Evolutionary conservation across 1,140 invertebrate genomes (phyloP).

Genomic region (Lineus longissimus): DNA sequence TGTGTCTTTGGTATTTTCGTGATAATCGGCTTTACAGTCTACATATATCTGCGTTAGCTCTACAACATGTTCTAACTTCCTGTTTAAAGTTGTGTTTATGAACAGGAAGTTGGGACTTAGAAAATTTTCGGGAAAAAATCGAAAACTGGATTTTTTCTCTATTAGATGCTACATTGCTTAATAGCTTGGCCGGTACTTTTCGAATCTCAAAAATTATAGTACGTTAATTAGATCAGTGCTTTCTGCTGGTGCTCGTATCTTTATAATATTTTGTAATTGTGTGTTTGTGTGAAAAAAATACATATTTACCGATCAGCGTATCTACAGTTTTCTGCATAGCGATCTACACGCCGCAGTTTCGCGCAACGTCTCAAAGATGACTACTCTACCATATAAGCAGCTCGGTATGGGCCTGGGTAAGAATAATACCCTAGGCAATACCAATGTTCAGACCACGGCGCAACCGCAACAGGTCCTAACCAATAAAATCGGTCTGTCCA

Average conservation of each 20-base stretch:
- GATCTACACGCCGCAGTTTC: neutral
- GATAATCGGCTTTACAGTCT: neutral
- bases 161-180: too few relatives aligned
- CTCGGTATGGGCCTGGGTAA: constrained; percentile 3
- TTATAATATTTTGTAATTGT: neutral
- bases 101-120: too few relatives aligned
- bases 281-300: neutral
- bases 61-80: too few relatives aligned
- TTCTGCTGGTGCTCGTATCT: neutral
- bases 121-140: too few relatives aligned
- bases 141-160: too few relatives aligned
- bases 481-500: constrained; percentile 1
- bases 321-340: neutral
- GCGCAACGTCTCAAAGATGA: neutral
- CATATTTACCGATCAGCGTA: neutral
- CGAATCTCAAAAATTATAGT: neutral
- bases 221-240: neutral
- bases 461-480: constrained; percentile 1
- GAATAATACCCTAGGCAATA: constrained; percentile 7
- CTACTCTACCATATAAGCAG: constrained; percentile 6
- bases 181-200: neutral
- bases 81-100: too few relatives aligned
- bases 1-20: neutral
- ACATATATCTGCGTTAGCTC: too few relatives aligned
- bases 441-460: neutral